phyloP scores from a whole-genome alignment of 2,113 vertebrate genomes.

The Oceanites oceanicus region DNA sequence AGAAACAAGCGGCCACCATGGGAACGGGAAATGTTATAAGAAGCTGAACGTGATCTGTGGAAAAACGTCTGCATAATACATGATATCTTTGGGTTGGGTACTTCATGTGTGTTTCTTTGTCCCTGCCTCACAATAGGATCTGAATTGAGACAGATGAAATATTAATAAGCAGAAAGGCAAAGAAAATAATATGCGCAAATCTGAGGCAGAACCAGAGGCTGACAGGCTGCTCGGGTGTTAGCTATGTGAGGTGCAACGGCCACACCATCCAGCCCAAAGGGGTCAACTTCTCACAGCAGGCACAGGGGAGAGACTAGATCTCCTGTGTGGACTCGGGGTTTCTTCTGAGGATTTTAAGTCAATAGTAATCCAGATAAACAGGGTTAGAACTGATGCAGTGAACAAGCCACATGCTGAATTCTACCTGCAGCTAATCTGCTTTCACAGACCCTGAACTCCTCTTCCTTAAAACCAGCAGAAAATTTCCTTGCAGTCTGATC shows the following conservation, averaged over 20 bases:
- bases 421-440: background rate
- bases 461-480: background rate
- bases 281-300: background rate
- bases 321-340: background rate
- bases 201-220: background rate
- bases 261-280: background rate
- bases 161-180: slow-evolving; percentile 15
- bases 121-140: background rate
- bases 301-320: background rate
- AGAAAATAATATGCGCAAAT: background rate
- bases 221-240: background rate
- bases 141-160: slow-evolving; percentile 7
- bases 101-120: background rate
- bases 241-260: background rate
- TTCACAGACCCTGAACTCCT: background rate
- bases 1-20: background rate
- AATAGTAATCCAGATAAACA: background rate
- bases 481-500: background rate
- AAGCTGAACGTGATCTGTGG: slow-evolving; percentile 7
- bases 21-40: background rate
- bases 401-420: background rate
- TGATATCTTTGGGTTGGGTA: background rate
- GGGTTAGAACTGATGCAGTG: background rate
- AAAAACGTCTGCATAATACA: slow-evolving; percentile 28
- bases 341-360: background rate